These are phyloP conservation scores for Pomatorhinus ruficollis DNA, from an alignment of 2,113 vertebrate species.

Conservation along the genomic window DNA sequence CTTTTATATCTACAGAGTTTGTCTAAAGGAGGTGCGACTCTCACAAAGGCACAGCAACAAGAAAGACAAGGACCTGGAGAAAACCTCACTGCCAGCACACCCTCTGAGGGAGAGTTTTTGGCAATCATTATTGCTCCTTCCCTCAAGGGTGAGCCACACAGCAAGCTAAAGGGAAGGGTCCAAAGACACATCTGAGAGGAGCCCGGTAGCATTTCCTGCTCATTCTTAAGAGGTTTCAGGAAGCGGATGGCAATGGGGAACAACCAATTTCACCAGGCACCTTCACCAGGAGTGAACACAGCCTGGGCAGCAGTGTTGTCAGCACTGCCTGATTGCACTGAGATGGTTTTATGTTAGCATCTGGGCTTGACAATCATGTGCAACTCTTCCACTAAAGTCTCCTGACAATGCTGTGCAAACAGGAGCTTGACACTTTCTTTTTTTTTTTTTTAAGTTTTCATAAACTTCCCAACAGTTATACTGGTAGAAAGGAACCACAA, in stretches of 20 bases:
- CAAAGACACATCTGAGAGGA: neutral
- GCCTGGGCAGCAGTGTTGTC: rapidly evolving
- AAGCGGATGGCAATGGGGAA: neutral
- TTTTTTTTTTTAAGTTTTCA: neutral
- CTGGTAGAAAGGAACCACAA: neutral
- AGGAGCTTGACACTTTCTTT: neutral
- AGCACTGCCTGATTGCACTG: neutral
- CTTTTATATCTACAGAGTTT: neutral
- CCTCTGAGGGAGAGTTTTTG: neutral
- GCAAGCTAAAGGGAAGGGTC: neutral
- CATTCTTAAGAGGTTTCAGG: neutral
- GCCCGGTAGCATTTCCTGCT: neutral
- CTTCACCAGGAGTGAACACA: neutral
- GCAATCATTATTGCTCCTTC: neutral
- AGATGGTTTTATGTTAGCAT: neutral
- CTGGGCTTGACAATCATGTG: neutral
- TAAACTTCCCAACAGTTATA: neutral
- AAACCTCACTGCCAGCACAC: neutral
- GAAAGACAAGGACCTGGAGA: neutral
- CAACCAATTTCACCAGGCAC: neutral
- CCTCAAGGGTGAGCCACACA: neutral
- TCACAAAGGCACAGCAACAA: neutral
- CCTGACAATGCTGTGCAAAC: neutral
- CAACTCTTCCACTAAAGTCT: neutral
- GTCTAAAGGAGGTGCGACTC: neutral